Conservation (phyloP, 2,888 invertebrate genomes). For the Parasteatoda lunata region DNA sequence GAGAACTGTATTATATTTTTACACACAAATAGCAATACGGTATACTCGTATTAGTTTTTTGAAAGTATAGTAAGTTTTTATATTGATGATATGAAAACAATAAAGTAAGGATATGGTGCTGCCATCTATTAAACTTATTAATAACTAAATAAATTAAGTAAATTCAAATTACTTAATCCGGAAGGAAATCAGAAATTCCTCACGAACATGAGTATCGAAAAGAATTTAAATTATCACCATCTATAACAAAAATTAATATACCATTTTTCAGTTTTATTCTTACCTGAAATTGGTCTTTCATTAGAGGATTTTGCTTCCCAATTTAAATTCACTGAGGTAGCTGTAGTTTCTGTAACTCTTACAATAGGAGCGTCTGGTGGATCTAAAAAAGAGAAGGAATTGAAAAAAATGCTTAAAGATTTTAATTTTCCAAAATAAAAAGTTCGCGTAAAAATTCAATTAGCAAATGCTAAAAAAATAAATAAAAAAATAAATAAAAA, state of each 20-base stretch:
- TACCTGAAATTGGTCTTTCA: conserved; percentile 60
- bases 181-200: too few species aligned
- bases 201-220: too few species aligned
- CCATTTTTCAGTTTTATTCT: not conserved
- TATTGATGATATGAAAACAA: not conserved
- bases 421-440: too few species aligned
- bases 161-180: too few species aligned
- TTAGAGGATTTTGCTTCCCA: conserved; percentile 71
- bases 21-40: too few species aligned
- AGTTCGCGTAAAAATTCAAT: not conserved
- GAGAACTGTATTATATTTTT: too few species aligned
- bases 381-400: conserved; percentile 34
- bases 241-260: too few species aligned
- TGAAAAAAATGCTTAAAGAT: too few species aligned
- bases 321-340: conserved; percentile 74
- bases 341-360: conserved; percentile 73
- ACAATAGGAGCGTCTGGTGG: conserved; percentile 73
- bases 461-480: not conserved
- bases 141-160: not conserved
- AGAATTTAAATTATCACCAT: too few species aligned
- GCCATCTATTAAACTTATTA: not conserved
- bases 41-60: too few species aligned
- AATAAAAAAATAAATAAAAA: not conserved
- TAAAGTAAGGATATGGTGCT: not conserved
- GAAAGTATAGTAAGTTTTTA: too few species aligned